Evolutionary conservation across 2,888 invertebrate species (phyloP), one percentile per base, ranked within the genome.

Genomic region (Platerodrilus igneus): DNA sequence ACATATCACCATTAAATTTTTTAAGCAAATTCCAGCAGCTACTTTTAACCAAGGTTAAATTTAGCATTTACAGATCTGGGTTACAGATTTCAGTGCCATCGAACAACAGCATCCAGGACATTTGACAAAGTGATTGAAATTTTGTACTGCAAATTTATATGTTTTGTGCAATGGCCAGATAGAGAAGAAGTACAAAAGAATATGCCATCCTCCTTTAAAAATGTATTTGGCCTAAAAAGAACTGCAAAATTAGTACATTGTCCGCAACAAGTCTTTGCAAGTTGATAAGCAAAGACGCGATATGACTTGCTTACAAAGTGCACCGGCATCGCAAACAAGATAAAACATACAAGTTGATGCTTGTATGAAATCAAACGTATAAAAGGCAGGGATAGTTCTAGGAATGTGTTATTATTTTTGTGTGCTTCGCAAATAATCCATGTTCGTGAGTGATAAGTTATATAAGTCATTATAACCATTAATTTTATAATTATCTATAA

Each of bases 1-100:
- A 22, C 22, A 8, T 22, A 4, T 6, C 22, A 22, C 6, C n/a
- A 28, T 13, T n/a, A 28, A 5, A 17, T 17, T 11, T n/a, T 28
- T 15, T 31, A 9, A 10, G 13, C 6, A 31, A 10, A 14, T 31
- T 21, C 14, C 31, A 31, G 14, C 21, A 31, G 10, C 19, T 19
- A 30, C n/a, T 22, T 8, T 22, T 28, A 31, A 31, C 21, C 21
- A 13, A 9, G 21, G 5, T 14, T 31, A 4, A 31, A 31, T 31
- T 19, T 31, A 19, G 19, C 31, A 21, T 31, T 31, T 31, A 14
- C 10, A 8, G 31, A 18, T 30, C 16, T 30, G 11, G 30, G 19
- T 2, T 9, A 30, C 19, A 10, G 11, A 30, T 30, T 30, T 30
- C 9, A 16, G 6, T n/a, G n/a, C n/a, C n/a, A n/a, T n/a, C n/a